Evolutionary conservation across 2,888 invertebrate species (phyloP).

Genomic region (Lordiphosa fenestrarum): DNA sequence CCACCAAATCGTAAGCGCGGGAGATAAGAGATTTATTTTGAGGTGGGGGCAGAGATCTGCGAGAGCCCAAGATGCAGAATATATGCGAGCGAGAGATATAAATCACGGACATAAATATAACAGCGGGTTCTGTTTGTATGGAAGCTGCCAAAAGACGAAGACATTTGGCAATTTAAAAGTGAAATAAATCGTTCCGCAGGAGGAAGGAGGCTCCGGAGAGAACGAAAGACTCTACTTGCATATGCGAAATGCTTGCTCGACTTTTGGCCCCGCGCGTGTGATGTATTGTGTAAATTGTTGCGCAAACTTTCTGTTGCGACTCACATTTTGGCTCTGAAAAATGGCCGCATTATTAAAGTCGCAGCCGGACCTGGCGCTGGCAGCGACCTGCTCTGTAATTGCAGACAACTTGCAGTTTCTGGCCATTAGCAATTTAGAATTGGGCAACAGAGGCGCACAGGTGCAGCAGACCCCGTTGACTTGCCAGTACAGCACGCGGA

Average conservation of each 20-base stretch:
- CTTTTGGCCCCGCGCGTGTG: conserved; percentile 31
- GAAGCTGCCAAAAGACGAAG: conserved; percentile 37
- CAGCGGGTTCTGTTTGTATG: conserved; percentile 14
- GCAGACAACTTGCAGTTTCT: conserved; percentile 22
- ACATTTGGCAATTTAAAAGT: conserved; percentile 60
- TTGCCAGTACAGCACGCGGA: conserved; percentile 20
- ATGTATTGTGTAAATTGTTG: conserved; percentile 56
- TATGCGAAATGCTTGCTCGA: conserved; percentile 28
- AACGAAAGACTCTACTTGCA: too few relatives aligned
- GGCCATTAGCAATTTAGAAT: conserved; percentile 60
- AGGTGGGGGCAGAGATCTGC: neutral
- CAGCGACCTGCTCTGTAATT: conserved; percentile 25
- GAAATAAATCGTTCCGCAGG: conserved; percentile 55
- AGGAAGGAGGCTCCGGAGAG: conserved; percentile 1
- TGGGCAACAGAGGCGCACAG: conserved; percentile 25
- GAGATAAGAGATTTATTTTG: conserved; percentile 1
- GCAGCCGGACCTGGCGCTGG: neutral
- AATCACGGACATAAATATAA: conserved; percentile 49
- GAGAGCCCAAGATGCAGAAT: conserved; percentile 16
- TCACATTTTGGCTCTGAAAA: conserved; percentile 39
- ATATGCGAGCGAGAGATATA: conserved; percentile 28
- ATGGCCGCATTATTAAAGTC: conserved; percentile 49
- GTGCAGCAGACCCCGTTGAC: conserved; percentile 16
- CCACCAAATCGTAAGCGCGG: conserved; percentile 27
- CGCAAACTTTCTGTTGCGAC: conserved; percentile 22